A percentile compares a stretch with the other conserved stretches of the same genome.
Conservation (phyloP, 2,113 vertebrate genomes). For the Erythrocercus mccallii region DNA sequence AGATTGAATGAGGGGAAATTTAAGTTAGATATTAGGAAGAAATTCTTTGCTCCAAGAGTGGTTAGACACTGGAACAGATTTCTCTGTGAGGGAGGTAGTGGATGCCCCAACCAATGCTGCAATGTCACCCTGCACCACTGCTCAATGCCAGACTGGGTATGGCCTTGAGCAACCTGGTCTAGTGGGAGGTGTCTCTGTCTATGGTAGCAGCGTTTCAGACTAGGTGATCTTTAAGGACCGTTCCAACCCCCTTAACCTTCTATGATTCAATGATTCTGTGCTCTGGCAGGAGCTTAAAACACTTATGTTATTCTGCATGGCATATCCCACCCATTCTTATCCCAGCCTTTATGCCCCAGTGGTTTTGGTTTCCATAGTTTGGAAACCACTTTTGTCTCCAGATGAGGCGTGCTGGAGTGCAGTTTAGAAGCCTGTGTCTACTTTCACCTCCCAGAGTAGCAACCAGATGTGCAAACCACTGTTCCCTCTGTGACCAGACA, state of each 20-base stretch:
- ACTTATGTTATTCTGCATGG: not conserved
- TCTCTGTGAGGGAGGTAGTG: not conserved
- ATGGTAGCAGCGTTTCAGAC: not conserved
- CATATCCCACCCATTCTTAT: not conserved
- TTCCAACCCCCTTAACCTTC: not conserved
- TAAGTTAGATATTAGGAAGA: not conserved
- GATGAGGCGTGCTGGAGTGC: not conserved
- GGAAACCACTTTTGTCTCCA: not conserved
- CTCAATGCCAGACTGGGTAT: not conserved
- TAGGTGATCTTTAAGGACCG: not conserved
- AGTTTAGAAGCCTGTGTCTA: not conserved
- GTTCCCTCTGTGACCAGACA: not conserved
- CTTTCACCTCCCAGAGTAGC: not conserved
- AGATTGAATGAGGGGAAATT: not conserved
- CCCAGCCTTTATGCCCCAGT: not conserved
- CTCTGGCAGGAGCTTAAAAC: not conserved
- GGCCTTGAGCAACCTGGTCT: not conserved
- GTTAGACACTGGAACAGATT: not conserved
- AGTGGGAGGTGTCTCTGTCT: not conserved
- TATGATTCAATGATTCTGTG: not conserved
- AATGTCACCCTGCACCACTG: too few relatives aligned
- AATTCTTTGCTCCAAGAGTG: not conserved
- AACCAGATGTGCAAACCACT: accelerated
- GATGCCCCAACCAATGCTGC: not conserved
- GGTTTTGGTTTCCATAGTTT: not conserved